phyloP scores from a whole-genome alignment of 2,888 invertebrate genomes.

The Cepaea hortensis region DNA sequence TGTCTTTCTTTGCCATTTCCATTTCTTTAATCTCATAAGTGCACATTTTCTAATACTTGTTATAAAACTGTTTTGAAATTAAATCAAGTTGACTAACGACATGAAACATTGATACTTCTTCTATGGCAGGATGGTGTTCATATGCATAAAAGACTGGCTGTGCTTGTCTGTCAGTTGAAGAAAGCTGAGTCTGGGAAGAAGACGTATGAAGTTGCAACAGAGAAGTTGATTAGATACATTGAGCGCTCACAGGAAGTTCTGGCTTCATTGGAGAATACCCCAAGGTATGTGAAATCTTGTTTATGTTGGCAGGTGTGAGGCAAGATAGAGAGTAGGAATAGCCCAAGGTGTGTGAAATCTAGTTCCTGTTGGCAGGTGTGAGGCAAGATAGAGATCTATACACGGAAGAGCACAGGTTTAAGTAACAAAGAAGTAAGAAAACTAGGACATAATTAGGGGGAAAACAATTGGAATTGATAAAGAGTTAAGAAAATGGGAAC shows the following conservation, averaged over 20 bases:
- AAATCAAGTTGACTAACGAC: not conserved
- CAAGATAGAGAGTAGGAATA: not conserved
- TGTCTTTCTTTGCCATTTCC: not conserved
- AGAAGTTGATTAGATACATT: constrained; percentile 72
- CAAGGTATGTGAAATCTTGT: constrained; percentile 6
- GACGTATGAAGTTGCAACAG: constrained; percentile 74
- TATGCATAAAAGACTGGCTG: constrained; percentile 68
- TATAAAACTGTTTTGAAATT: no score
- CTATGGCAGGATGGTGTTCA: constrained; percentile 56
- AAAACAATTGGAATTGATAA: no score
- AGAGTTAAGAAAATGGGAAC: no score
- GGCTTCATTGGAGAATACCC: constrained; percentile 5
- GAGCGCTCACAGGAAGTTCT: constrained; percentile 55
- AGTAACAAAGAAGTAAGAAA: no score
- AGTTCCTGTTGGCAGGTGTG: not conserved
- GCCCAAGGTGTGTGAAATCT: constrained; percentile 6
- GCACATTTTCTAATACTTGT: no score
- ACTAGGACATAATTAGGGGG: no score
- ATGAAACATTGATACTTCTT: not conserved
- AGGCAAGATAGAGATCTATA: not conserved
- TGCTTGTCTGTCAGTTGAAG: constrained; percentile 72
- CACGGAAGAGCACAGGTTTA: no score
- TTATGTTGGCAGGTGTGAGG: not conserved
- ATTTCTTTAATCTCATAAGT: no score
- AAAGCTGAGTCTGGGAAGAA: constrained; percentile 72